These are phyloP conservation scores for Condylostylus longicornis DNA, from an alignment of 1,140 invertebrate species.

Conservation along the genomic window DNA sequence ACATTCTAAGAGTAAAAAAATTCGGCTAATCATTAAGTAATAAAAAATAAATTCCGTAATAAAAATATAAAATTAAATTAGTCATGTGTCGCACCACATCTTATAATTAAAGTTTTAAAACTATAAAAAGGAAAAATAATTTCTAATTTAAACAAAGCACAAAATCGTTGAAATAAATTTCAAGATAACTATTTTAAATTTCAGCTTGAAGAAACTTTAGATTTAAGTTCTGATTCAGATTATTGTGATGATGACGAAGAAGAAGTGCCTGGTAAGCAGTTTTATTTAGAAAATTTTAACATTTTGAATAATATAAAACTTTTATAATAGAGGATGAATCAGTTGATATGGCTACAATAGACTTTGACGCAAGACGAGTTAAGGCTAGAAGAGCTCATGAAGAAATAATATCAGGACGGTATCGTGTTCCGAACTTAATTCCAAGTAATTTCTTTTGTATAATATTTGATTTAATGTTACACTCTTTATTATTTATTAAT, in stretches of 20 bases:
- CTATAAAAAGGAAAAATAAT: no score
- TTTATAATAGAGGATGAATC: conserved; percentile 21
- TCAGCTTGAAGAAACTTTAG: not conserved
- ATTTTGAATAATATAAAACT: not conserved
- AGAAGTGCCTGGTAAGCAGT: conserved; percentile 23
- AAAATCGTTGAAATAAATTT: no score
- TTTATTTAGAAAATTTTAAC: not conserved
- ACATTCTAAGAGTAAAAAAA: no score
- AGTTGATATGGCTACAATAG: conserved; percentile 28
- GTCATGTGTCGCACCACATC: no score
- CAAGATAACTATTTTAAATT: not conserved
- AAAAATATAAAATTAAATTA: no score
- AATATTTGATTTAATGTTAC: not conserved
- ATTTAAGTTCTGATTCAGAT: conserved; percentile 16
- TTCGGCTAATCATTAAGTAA: no score
- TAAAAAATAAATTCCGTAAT: no score
- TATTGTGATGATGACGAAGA: conserved; percentile 28
- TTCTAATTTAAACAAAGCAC: no score
- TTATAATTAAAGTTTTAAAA: no score
- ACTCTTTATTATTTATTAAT: no score
- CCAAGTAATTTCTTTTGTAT: conserved; percentile 15
- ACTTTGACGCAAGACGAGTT: conserved; percentile 26
- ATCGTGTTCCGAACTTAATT: conserved; percentile 26
- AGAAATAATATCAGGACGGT: conserved; percentile 30
- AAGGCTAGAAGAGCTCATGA: conserved; percentile 29